Conservation (phyloP, 2,113 vertebrate genomes). For the Macaca fascicularis region T2T-MFA8v1.1 NC_088387.1:93867001-93867500, state of each 20-base stretch:
- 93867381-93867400: neutral
- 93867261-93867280: neutral
- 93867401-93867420: conserved; percentile 31
- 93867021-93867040: neutral
- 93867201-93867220: neutral
- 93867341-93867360: neutral
- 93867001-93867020: neutral
- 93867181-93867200: neutral
- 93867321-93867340: neutral
- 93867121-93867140: neutral
- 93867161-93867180: neutral
- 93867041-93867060: neutral
- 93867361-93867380: neutral
- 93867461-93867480: conserved; percentile 1
- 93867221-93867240: rapidly evolving
- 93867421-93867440: neutral
- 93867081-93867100: neutral
- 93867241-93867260: neutral
- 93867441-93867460: neutral
- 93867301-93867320: neutral
- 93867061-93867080: neutral
- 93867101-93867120: neutral
- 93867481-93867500: neutral
- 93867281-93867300: neutral
- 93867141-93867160: neutral